These are phyloP conservation scores for Microplitis manilae DNA, from an alignment of 2,888 invertebrate species.

Conservation along the genomic window DNA sequence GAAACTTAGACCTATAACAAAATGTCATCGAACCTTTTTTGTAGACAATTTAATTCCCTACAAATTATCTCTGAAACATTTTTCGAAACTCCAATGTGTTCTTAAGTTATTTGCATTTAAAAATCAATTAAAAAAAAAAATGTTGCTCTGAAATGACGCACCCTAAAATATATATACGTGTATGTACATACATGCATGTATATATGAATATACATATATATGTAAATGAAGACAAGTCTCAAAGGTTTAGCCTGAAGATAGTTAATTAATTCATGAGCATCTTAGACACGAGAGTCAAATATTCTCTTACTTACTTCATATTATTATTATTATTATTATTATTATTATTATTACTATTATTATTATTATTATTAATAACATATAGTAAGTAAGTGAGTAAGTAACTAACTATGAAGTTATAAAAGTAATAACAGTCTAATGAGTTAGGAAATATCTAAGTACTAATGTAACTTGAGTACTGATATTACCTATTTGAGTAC, in stretches of 20 bases:
- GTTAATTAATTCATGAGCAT: conserved; percentile 41
- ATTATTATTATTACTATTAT: neutral
- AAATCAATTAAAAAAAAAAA: too few relatives aligned
- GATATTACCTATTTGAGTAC: neutral
- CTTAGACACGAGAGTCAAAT: conserved; percentile 23
- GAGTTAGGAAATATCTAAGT: neutral
- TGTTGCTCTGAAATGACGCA: too few relatives aligned
- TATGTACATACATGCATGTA: neutral
- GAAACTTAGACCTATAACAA: too few relatives aligned
- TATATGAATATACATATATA: neutral
- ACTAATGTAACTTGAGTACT: neutral
- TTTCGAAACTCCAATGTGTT: too few relatives aligned
- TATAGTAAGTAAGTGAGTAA: neutral
- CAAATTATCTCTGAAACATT: too few relatives aligned
- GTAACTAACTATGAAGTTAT: neutral
- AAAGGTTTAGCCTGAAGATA: conserved; percentile 12
- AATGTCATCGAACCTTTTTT: too few relatives aligned
- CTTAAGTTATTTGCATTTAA: too few relatives aligned
- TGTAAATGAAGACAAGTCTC: conserved; percentile 9
- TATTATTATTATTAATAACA: neutral
- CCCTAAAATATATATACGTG: neutral
- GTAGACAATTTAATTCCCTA: too few relatives aligned
- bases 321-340: conserved; percentile 25
- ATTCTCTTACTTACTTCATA: conserved; percentile 14
- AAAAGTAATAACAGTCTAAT: neutral